phyloP scores from a whole-genome alignment of 2,797 vertebrate genomes.

The Aplochiton taeniatus region DNA sequence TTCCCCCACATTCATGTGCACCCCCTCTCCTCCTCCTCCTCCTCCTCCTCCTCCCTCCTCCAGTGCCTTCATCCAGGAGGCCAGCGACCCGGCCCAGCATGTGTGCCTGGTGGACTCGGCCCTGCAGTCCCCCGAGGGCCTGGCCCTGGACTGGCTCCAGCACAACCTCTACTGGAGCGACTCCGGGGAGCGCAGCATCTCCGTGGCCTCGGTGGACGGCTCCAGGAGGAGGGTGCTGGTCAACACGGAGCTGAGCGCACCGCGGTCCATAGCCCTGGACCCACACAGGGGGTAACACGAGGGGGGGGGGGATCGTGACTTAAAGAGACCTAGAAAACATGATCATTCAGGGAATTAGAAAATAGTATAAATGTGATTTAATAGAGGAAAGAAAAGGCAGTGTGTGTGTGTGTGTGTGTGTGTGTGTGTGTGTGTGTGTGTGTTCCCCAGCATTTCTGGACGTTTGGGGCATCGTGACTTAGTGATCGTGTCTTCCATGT shows the following conservation, averaged over 20 bases:
- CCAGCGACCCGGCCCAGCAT: conserved; percentile 86
- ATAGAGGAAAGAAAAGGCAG: too few species aligned
- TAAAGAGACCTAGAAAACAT: too few species aligned
- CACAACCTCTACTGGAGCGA: conserved; percentile 98
- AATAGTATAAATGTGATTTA: too few species aligned
- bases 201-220: conserved; percentile 90
- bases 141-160: conserved; percentile 97
- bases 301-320: background rate
- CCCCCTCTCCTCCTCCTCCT: conserved; percentile 6
- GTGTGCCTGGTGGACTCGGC: conserved; percentile 84
- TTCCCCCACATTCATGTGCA: background rate
- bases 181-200: conserved; percentile 93
- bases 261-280: conserved; percentile 91
- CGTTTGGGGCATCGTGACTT: background rate
- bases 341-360: too few species aligned
- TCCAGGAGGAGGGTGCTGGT: conserved; percentile 87
- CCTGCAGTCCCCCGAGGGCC: conserved; percentile 89
- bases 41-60: background rate
- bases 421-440: background rate
- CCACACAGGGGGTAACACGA: conserved; percentile 86
- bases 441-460: too few species aligned
- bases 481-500: background rate
- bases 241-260: conserved; percentile 87
- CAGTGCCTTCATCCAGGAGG: conserved; percentile 93
- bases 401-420: background rate